Base-by-base conservation (phyloP, 2,797 vertebrate genomes). In the Salmo trutta region DNA sequence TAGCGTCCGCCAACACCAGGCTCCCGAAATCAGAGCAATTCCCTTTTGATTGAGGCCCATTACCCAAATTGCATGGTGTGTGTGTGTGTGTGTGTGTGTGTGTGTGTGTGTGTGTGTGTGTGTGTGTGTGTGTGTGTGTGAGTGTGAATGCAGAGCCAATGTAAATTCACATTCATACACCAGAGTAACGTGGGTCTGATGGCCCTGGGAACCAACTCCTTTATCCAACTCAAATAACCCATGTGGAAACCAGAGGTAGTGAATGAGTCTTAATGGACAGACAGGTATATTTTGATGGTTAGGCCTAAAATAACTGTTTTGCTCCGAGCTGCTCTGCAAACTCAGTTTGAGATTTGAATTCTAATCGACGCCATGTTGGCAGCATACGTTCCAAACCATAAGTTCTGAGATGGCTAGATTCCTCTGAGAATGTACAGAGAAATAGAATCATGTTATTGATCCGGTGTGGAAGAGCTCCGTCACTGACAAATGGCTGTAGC, bases 211-310 rank as follows among this genome's bases (percentile, higher is more conserved):
- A 89, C 87, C 81, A 66, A 84, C 83, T 73, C 85, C 83, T 89
- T 90, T 88, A 91, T 90, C 86, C 88, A 90, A 90, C 85, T 92
- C 85, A 92, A 93, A 93, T 89, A 89, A 92, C 91, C 85, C 85
- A 73, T 81, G 74, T 2, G 24, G 75, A 79, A 84, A 79, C 81
- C 74, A 84, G 67, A 74, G 82, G 77, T 69, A 41, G 75, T 77
- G 89, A 90, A 89, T 78, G 83, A 88, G 82, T 59, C 82, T 78
- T 74, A 84, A 88, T 89, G 81, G 88, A 86, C 76, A 83, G 86
- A 89, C 78, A 83, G 86, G 89, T 89, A 86, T 83, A 87, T 89
- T 89, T 84, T 87, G 79, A 92, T 79, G 83, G 47, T n/a, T 4
- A 83, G 79, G 69, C 65, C 74, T n/a, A 68, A 79, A 77, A 79